Conservation (phyloP, 2,797 vertebrate species). For the Rhinichthys osculus region DNA sequence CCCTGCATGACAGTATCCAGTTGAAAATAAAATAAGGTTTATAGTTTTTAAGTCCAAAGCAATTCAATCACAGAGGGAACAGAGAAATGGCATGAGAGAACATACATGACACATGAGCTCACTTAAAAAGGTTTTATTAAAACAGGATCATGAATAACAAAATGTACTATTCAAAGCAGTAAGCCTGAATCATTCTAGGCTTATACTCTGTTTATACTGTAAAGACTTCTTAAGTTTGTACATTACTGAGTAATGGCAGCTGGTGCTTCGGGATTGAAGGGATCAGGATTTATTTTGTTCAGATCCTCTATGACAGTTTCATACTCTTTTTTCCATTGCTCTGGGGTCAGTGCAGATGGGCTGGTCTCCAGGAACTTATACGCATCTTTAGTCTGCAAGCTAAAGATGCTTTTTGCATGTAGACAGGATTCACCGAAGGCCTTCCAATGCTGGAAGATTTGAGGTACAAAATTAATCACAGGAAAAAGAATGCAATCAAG, state of each 20-base stretch:
- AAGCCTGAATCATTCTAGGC: background rate
- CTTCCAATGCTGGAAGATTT: slow-evolving; percentile 5
- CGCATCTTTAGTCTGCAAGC: background rate
- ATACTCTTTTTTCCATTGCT: slow-evolving; percentile 1
- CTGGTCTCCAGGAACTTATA: slow-evolving; percentile 35
- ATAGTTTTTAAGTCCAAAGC: background rate
- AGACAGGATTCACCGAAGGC: background rate
- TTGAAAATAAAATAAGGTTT: background rate
- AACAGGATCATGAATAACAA: background rate
- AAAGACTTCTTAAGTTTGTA: background rate
- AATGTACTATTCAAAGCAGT: background rate
- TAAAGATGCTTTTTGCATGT: background rate
- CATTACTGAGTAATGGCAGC: background rate
- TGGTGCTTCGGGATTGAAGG: rapidly evolving
- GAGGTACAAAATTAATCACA: background rate
- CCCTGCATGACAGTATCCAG: background rate
- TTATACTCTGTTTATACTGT: background rate
- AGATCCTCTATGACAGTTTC: background rate
- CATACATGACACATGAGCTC: background rate
- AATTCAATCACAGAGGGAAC: background rate
- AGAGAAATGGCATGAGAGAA: background rate
- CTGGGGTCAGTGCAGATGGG: slow-evolving; percentile 9
- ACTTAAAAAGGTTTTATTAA: background rate
- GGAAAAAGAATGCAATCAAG: background rate
- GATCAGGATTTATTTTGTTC: background rate